These are phyloP conservation scores for Rhagium mordax DNA, from an alignment of 2,888 invertebrate species.

Conservation along the genomic window DNA sequence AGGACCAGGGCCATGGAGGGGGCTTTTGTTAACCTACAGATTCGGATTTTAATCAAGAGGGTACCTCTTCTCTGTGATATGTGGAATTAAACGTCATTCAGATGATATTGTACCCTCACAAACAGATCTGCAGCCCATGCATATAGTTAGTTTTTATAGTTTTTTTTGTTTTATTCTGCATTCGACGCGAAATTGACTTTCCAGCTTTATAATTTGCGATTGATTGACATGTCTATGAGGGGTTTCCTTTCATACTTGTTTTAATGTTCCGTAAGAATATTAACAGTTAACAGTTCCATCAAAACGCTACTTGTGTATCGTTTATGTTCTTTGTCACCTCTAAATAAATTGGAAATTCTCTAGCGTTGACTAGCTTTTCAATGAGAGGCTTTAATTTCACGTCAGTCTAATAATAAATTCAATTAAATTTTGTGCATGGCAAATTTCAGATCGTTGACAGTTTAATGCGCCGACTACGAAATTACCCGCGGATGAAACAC, in stretches of 20 bases:
- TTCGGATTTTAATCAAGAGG: conserved; percentile 68
- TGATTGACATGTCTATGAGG: conserved; percentile 53
- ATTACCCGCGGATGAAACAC: background rate
- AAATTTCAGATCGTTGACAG: conserved; percentile 44
- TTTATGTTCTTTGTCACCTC: conserved; percentile 47
- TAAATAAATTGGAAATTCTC: conserved; percentile 54
- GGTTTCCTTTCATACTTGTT: conserved; percentile 57
- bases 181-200: conserved; percentile 24
- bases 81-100: conserved; percentile 68
- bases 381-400: conserved; percentile 42
- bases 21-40: conserved; percentile 65
- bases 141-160: conserved; percentile 27
- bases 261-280: conserved; percentile 58
- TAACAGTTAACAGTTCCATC: conserved; percentile 59
- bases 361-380: conserved; percentile 41
- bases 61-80: conserved; percentile 66
- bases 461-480: conserved; percentile 32
- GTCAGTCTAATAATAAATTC: conserved; percentile 49
- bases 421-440: conserved; percentile 45
- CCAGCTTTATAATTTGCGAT: conserved; percentile 19
- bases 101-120: conserved; percentile 65
- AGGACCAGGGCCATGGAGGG: conserved; percentile 60
- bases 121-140: conserved; percentile 60
- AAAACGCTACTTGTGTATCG: conserved; percentile 52
- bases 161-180: conserved; percentile 19